A percentile compares a stretch with the other conserved stretches of the same genome.
Conservation (phyloP, 2,888 invertebrate species). For the Nemurella pictetii region DNA sequence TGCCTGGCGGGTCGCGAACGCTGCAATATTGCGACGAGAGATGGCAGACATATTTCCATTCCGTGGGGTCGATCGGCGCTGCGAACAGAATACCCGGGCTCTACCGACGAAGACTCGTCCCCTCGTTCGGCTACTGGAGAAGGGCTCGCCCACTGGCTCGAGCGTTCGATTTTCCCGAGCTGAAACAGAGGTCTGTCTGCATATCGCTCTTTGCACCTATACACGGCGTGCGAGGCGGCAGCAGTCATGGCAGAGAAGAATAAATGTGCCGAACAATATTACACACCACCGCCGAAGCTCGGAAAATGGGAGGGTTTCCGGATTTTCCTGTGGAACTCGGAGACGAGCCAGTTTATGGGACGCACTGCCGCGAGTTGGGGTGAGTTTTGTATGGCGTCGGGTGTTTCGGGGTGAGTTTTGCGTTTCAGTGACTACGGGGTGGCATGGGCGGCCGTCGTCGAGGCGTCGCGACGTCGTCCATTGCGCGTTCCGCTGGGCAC, state of each 20-base stretch:
- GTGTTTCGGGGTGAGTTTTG: constrained; percentile 18
- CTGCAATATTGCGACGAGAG: background rate
- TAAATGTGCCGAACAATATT: constrained; percentile 68
- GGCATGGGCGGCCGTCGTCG: constrained; percentile 10
- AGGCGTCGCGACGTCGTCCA: background rate
- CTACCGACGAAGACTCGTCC: background rate
- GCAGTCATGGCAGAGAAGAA: constrained; percentile 74
- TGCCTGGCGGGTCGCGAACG: background rate
- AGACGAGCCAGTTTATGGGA: constrained; percentile 89
- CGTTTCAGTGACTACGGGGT: background rate
- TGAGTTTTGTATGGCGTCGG: constrained; percentile 60
- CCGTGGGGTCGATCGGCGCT: background rate
- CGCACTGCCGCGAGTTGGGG: constrained; percentile 94
- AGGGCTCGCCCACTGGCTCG: constrained; percentile 41
- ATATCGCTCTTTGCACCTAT: constrained; percentile 37
- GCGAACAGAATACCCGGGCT: too few relatives aligned
- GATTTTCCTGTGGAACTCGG: constrained; percentile 88
- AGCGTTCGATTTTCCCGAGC: constrained; percentile 37
- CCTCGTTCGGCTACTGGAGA: background rate
- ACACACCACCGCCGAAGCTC: constrained; percentile 73
- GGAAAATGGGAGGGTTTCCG: constrained; percentile 84
- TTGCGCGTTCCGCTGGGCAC: background rate
- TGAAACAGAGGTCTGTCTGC: constrained; percentile 10
- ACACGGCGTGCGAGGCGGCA: constrained; percentile 28
- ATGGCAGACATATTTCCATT: background rate